Evolutionary conservation across 2,888 invertebrate genomes (phyloP).

Genomic region (Hoplodrina blanda): DNA sequence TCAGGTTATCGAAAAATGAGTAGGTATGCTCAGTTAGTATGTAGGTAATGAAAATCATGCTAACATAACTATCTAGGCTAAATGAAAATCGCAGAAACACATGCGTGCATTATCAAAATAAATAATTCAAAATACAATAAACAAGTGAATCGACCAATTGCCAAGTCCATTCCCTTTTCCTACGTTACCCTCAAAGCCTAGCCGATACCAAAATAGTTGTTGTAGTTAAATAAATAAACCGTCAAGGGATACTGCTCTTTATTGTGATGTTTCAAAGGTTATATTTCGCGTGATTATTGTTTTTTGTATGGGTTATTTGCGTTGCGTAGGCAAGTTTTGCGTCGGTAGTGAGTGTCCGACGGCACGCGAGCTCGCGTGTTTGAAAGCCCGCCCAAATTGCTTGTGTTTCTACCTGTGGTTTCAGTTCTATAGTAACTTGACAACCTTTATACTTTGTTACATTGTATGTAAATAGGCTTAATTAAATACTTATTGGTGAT

Average conservation of each 20-base stretch:
- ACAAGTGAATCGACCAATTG: conserved; percentile 71
- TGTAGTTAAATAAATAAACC: conserved; percentile 45
- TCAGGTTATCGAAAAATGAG: conserved; percentile 6
- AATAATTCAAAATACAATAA: conserved; percentile 70
- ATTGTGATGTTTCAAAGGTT: conserved; percentile 61
- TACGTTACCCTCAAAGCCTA: conserved; percentile 67
- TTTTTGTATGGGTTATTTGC: conserved; percentile 76
- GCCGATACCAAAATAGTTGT: conserved; percentile 47
- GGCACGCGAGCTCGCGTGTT: conserved; percentile 87
- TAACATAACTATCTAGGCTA: conserved; percentile 10
- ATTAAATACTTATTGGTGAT: conserved; percentile 54
- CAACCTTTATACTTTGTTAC: conserved; percentile 61
- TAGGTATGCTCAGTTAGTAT: background rate
- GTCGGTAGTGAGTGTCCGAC: conserved; percentile 76
- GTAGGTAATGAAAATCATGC: conserved; percentile 8
- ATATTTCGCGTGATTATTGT: conserved; percentile 71
- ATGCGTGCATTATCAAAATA: conserved; percentile 68
- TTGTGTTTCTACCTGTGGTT: conserved; percentile 71
- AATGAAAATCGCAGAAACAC: conserved; percentile 55
- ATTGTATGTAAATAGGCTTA: conserved; percentile 62
- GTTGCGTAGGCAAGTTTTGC: conserved; percentile 75
- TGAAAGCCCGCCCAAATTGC: conserved; percentile 73
- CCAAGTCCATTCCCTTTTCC: conserved; percentile 70
- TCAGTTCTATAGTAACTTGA: conserved; percentile 66
- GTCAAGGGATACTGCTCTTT: conserved; percentile 63